Conservation (phyloP, 2,888 invertebrate species). For the Empis livida region DNA sequence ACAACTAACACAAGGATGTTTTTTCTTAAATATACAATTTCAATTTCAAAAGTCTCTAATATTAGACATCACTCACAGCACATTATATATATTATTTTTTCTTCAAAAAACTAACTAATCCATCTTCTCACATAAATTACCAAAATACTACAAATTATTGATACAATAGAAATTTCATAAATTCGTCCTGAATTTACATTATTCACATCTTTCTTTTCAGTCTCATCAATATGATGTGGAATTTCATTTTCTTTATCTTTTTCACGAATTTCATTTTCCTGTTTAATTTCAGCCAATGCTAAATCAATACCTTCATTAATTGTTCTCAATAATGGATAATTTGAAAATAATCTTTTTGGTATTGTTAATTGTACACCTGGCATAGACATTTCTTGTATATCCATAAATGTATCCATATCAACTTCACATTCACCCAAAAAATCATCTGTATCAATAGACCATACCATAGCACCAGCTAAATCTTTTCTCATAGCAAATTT, state of each 20-base stretch:
- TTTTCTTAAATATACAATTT: no score
- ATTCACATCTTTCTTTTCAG: slow-evolving; percentile 18
- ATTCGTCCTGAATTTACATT: no score
- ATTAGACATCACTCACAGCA: no score
- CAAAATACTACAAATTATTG: background rate
- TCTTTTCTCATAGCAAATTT: slow-evolving; percentile 46
- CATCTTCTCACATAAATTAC: background rate
- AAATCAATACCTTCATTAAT: slow-evolving; percentile 54
- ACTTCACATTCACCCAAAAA: slow-evolving; percentile 55
- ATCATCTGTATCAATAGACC: slow-evolving; percentile 84
- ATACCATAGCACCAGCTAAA: slow-evolving; percentile 73
- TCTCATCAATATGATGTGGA: slow-evolving; percentile 26
- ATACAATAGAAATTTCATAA: background rate
- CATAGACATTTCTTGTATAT: slow-evolving; percentile 27
- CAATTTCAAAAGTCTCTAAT: no score
- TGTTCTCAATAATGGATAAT: slow-evolving; percentile 58
- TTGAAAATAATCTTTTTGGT: slow-evolving; percentile 32
- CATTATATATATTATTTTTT: no score
- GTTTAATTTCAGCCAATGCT: slow-evolving; percentile 38
- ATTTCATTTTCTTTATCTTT: slow-evolving; percentile 39
- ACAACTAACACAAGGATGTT: no score
- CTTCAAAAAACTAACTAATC: no score
- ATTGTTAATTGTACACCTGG: slow-evolving; percentile 15
- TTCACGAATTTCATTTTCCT: slow-evolving; percentile 39
- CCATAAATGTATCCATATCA: slow-evolving; percentile 39